phyloP scores from a whole-genome alignment of 2,888 invertebrate species.

The Timema podura region DNA sequence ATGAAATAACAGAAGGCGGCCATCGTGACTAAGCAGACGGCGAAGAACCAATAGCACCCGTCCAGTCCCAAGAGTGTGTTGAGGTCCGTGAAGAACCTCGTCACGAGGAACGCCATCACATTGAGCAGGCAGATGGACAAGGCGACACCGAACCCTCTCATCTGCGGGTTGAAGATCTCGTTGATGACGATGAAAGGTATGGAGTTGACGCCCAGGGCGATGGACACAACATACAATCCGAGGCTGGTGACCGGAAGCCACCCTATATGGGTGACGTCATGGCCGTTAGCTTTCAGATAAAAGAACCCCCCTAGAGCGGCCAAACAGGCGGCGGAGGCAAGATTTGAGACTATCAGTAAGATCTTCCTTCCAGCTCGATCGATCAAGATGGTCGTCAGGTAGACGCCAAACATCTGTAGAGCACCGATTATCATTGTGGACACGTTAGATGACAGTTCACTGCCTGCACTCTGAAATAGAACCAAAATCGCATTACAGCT shows the following conservation, averaged over 20 bases:
- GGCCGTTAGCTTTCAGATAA: slow-evolving; percentile 34
- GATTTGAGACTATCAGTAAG: slow-evolving; percentile 46
- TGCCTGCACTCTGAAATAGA: slow-evolving; percentile 32
- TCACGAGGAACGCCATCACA: slow-evolving; percentile 43
- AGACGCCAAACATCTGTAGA: slow-evolving; percentile 42
- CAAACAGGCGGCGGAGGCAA: slow-evolving; percentile 39
- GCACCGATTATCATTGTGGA: slow-evolving; percentile 46
- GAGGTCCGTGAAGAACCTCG: slow-evolving; percentile 45
- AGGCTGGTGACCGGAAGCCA: slow-evolving; percentile 26
- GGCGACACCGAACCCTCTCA: slow-evolving; percentile 22
- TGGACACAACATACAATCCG: slow-evolving; percentile 20
- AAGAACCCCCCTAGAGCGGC: slow-evolving; percentile 40
- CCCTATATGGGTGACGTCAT: slow-evolving; percentile 22
- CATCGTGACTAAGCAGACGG: slow-evolving; percentile 41
- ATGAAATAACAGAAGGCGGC: slow-evolving; percentile 41
- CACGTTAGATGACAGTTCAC: slow-evolving; percentile 35
- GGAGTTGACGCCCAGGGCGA: slow-evolving; percentile 26
- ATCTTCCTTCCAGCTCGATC: slow-evolving; percentile 47
- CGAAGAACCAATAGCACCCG: slow-evolving; percentile 46
- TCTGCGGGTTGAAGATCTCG: slow-evolving; percentile 27
- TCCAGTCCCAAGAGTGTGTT: slow-evolving; percentile 43
- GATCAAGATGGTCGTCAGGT: slow-evolving; percentile 37
- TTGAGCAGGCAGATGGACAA: slow-evolving; percentile 35
- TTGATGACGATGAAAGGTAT: slow-evolving; percentile 23
- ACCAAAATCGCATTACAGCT: no score